These are phyloP conservation scores for Neomonachus schauinslandi DNA, from an alignment of 2,113 vertebrate genomes.

Conservation along the genomic window DNA sequence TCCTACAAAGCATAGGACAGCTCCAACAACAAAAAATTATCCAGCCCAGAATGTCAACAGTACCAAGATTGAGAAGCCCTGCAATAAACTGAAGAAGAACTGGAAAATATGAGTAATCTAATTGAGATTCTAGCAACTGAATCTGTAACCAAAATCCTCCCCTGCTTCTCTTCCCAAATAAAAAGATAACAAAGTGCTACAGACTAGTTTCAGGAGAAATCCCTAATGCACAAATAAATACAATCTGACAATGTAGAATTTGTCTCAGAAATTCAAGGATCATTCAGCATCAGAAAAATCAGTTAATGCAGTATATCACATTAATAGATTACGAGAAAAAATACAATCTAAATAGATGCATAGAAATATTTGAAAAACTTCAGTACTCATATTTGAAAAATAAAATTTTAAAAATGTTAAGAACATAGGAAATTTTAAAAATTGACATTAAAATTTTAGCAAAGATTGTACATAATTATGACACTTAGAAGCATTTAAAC, in stretches of 20 bases:
- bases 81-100: background rate
- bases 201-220: background rate
- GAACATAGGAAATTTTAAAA: background rate
- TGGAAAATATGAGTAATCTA: background rate
- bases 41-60: background rate
- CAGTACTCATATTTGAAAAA: background rate
- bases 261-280: constrained; percentile 30
- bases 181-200: background rate
- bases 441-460: background rate
- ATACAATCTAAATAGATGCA: background rate
- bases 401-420: background rate
- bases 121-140: background rate
- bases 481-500: background rate
- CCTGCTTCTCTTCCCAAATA: background rate
- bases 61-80: background rate
- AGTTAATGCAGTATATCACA: background rate
- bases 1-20: background rate
- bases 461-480: background rate
- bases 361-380: background rate
- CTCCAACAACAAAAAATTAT: background rate
- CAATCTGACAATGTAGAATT: background rate
- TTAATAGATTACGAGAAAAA: background rate
- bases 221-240: background rate
- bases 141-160: background rate
- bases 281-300: background rate